A percentile compares a stretch with the other conserved stretches of the same genome.
phyloP scores from a whole-genome alignment of 2,888 invertebrate species.

The Chirona hameri region DNA sequence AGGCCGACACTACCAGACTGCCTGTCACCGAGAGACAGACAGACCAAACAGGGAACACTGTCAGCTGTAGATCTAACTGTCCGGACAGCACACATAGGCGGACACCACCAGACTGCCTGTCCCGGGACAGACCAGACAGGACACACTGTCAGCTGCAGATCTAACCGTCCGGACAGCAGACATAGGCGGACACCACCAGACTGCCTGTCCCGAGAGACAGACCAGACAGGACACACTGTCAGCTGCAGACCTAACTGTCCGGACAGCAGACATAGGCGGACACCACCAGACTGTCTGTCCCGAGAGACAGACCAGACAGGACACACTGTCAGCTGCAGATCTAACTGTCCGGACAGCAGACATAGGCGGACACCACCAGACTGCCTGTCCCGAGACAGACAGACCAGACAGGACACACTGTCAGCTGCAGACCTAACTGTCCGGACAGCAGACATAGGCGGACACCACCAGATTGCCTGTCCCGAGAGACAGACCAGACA shows the following conservation, averaged over 20 bases:
- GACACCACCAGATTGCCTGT: conserved; percentile 66
- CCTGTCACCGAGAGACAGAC: not conserved
- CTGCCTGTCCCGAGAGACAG: not conserved
- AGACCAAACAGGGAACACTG: not conserved
- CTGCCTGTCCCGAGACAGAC: not conserved
- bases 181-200: conserved; percentile 87
- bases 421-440: conserved; percentile 47
- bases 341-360: conserved; percentile 90
- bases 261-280: conserved; percentile 94
- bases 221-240: not conserved
- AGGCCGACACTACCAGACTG: conserved; percentile 77
- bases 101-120: conserved; percentile 66
- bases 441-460: conserved; percentile 90
- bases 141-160: too few relatives aligned
- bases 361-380: conserved; percentile 87
- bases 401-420: not conserved
- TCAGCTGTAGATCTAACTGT: conserved; percentile 47
- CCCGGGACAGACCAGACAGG: too few relatives aligned
- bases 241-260: conserved; percentile 51
- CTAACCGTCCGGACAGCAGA: conserved; percentile 91
- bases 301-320: too few relatives aligned
- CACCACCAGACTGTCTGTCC: conserved; percentile 58
- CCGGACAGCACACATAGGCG: conserved; percentile 90
- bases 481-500: too few relatives aligned
- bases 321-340: too few relatives aligned